Base-by-base conservation (phyloP, 2,113 vertebrate species). In the Anhinga anhinga region DNA sequence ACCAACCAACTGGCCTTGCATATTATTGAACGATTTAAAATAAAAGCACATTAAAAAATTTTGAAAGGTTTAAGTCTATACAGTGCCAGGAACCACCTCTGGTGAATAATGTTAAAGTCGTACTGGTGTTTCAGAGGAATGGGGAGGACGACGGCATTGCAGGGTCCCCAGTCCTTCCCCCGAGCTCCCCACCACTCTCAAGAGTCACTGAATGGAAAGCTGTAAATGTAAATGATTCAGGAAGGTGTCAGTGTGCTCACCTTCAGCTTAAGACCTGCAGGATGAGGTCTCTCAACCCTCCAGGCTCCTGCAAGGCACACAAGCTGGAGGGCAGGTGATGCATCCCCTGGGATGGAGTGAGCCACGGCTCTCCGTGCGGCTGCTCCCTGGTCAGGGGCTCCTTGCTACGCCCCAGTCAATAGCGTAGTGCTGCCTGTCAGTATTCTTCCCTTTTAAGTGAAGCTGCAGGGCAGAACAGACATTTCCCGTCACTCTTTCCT, bases 81-180 rank as follows among this genome's bases (percentile, higher is more conserved):
- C 3, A 5, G 47, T 16, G 17, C 14, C 52, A 42, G 77, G 34
- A 74, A 0, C 5, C 11, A 1, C 17, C 44, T 65, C 59, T 38
- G 70, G 20, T 11, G 45, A 38, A 40, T 23, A 34, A 42, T 7
- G 71, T 47, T 49, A 6, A 5, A 11, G 10, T 8, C 13, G 34
- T 15, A 0, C 40, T 5, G 4, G 8, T 30, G 1, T 30, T 40
- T 59, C 49, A 36, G 62, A 34, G 81, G 58, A 63, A 1, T 0
- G 8, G 40, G 59, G 52, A 45, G 27, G 16, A 30, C 34, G 25
- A 11, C 0, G 2, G 13, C 3, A 1, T 34, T 0, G 0, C 19
- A 22, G 63, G 34, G 34, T 0, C 18, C 20, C 30, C 0, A 0
- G 21, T 13, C 26, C 7, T 34, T 38, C 27, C 65, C 38, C 58